Percentiles rank a stretch among this genome's conserved stretches.
Conservation (phyloP, 1,140 invertebrate species). For the Aphelinus certus region DNA sequence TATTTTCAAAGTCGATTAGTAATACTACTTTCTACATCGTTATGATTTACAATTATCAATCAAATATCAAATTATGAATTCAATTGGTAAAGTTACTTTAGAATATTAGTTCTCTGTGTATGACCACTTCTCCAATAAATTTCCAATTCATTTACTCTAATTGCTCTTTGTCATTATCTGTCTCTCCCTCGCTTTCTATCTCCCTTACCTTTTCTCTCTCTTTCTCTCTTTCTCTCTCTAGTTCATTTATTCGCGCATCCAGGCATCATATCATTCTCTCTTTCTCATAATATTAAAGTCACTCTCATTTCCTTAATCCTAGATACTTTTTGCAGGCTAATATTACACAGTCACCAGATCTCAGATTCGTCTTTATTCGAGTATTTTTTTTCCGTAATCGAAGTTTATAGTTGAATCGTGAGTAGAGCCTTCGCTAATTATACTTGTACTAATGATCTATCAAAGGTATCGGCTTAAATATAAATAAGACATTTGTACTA, state of each 20-base stretch:
- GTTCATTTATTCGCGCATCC: slow-evolving; percentile 26
- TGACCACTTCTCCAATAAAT: slow-evolving; percentile 32
- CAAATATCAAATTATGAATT: slow-evolving; percentile 67
- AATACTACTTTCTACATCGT: slow-evolving; percentile 63
- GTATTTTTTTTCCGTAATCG: slow-evolving; percentile 35
- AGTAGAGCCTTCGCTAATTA: slow-evolving; percentile 62
- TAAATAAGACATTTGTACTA: slow-evolving; percentile 65
- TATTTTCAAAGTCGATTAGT: slow-evolving; percentile 36
- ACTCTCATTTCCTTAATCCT: slow-evolving; percentile 14
- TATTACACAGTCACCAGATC: slow-evolving; percentile 18
- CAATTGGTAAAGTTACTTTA: slow-evolving; percentile 67
- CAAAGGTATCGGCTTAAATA: slow-evolving; percentile 57
- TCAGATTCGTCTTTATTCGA: slow-evolving; percentile 2
- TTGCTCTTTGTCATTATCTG: slow-evolving; percentile 39
- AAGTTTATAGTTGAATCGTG: slow-evolving; percentile 65
- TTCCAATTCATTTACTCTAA: slow-evolving; percentile 28
- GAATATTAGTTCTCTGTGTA: slow-evolving; percentile 63
- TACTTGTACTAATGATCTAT: slow-evolving; percentile 45
- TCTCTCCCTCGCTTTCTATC: slow-evolving; percentile 37
- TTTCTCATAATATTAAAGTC: slow-evolving; percentile 23
- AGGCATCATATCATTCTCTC: slow-evolving; percentile 36
- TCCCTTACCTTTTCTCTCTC: slow-evolving; percentile 3
- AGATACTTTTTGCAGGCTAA: neutral
- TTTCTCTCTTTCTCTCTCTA: slow-evolving; percentile 18
- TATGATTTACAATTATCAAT: slow-evolving; percentile 66